Conservation (phyloP, 1,140 invertebrate species). For the Odontomachus brunneus region DNA sequence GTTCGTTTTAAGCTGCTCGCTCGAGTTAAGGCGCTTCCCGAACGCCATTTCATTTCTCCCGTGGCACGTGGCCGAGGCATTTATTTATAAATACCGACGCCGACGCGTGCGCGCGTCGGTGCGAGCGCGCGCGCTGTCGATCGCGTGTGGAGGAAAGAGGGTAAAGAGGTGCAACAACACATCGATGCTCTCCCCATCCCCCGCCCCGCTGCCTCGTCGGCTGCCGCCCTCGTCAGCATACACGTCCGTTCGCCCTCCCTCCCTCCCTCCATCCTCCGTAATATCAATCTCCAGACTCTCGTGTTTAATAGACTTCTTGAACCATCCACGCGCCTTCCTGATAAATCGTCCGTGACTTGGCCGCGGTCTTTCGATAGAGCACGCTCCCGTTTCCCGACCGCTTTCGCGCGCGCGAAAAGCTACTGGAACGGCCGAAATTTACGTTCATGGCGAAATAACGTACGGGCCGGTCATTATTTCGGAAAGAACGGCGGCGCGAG, state of each 20-base stretch:
- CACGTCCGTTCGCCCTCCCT: too few species aligned
- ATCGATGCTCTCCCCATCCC: background rate
- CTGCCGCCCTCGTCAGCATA: too few species aligned
- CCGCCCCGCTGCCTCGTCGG: slow-evolving; percentile 11
- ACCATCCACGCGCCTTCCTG: slow-evolving; percentile 52
- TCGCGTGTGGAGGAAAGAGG: slow-evolving; percentile 14
- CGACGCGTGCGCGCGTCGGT: slow-evolving; percentile 51
- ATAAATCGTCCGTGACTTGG: slow-evolving; percentile 48
- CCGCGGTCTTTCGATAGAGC: slow-evolving; percentile 12
- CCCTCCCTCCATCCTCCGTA: too few species aligned
- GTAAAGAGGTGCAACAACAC: slow-evolving; percentile 32
- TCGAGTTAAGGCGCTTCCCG: slow-evolving; percentile 74
- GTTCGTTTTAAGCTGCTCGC: slow-evolving; percentile 58
- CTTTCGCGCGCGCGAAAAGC: background rate
- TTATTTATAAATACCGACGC: slow-evolving; percentile 80
- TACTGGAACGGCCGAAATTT: background rate
- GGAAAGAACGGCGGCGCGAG: background rate
- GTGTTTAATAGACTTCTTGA: slow-evolving; percentile 72
- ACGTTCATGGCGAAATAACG: background rate
- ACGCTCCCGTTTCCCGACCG: slow-evolving; percentile 16
- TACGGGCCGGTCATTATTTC: slow-evolving; percentile 33
- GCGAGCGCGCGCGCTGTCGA: slow-evolving; percentile 22
- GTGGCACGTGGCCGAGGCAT: slow-evolving; percentile 76
- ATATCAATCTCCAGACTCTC: slow-evolving; percentile 61
- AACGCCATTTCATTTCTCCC: slow-evolving; percentile 73